Percentiles rank a stretch among this genome's conserved stretches.
Evolutionary conservation across 2,113 vertebrate genomes (phyloP).

Genomic region (Corythornis vintsioides): DNA sequence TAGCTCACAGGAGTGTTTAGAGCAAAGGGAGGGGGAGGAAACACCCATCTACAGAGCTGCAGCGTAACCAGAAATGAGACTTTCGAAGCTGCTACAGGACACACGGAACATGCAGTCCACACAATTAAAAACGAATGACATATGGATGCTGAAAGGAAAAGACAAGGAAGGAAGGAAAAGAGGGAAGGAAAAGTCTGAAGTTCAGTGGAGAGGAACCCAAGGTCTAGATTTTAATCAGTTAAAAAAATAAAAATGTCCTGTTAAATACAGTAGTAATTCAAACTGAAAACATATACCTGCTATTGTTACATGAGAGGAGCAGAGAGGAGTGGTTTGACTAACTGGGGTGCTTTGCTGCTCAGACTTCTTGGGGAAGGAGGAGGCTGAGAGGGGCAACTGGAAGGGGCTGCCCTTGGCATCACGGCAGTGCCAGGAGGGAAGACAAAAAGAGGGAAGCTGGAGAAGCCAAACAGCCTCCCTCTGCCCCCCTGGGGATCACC

Average conservation of each 20-base stretch:
- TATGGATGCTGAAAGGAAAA: conserved; percentile 75
- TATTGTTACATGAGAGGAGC: conserved; percentile 78
- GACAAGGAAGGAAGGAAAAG: conserved; percentile 61
- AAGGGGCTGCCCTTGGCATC: neutral
- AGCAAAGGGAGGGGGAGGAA: conserved; percentile 12
- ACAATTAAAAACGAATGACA: conserved; percentile 74
- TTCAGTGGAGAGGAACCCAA: conserved; percentile 74
- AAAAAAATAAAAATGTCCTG: conserved; percentile 73
- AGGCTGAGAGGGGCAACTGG: neutral
- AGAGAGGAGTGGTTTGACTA: conserved; percentile 71
- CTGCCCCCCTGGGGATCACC: neutral
- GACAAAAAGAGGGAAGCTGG: neutral
- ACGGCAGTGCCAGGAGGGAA: neutral
- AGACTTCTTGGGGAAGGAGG: conserved; percentile 55
- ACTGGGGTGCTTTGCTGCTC: conserved; percentile 76
- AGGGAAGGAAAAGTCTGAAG: conserved; percentile 71
- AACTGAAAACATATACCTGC: conserved; percentile 77
- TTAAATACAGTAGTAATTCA: conserved; percentile 80
- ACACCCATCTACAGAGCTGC: neutral
- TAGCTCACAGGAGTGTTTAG: conserved; percentile 42
- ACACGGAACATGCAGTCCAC: conserved; percentile 77
- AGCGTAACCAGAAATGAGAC: conserved; percentile 43
- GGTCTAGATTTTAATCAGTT: conserved; percentile 81
- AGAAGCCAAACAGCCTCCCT: neutral
- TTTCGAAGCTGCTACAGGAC: conserved; percentile 68